Conservation (phyloP, 2,888 invertebrate species). For the Andrena marginata region DNA sequence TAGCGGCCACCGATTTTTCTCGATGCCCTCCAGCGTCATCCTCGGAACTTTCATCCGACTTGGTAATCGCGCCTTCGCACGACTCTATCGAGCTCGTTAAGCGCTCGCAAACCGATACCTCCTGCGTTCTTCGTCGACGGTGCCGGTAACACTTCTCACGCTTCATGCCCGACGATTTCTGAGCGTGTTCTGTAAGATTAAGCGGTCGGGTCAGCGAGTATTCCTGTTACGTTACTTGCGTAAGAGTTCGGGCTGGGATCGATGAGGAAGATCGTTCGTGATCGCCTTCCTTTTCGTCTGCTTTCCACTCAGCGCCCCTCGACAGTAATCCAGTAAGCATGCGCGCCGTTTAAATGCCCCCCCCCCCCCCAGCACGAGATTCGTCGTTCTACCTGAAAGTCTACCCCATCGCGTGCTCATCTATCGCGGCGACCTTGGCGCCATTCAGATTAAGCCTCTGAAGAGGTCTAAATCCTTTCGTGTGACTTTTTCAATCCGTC, state of each 20-base stretch:
- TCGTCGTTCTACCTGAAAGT: slow-evolving; percentile 65
- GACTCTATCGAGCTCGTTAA: not conserved
- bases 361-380: slow-evolving; percentile 54
- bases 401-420: slow-evolving; percentile 77
- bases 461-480: slow-evolving; percentile 69
- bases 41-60: not conserved
- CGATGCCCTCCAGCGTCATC: not conserved
- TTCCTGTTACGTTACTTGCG: slow-evolving; percentile 9
- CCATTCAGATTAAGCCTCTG: slow-evolving; percentile 68
- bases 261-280: slow-evolving; percentile 23
- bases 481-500: slow-evolving; percentile 67
- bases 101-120: not conserved
- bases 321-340: slow-evolving; percentile 26
- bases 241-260: not conserved
- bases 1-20: slow-evolving; percentile 12
- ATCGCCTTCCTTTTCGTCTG: slow-evolving; percentile 1
- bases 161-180: no score
- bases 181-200: no score
- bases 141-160: not conserved
- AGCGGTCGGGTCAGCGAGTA: slow-evolving; percentile 29
- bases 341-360: slow-evolving; percentile 45
- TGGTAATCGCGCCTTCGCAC: not conserved
- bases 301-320: not conserved
- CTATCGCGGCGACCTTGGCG: slow-evolving; percentile 72
- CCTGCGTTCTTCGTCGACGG: not conserved